Evolutionary conservation across 2,888 invertebrate species (phyloP), one percentile per base, ranked within the genome.

Genomic region (Apocheima hispidaria): DNA sequence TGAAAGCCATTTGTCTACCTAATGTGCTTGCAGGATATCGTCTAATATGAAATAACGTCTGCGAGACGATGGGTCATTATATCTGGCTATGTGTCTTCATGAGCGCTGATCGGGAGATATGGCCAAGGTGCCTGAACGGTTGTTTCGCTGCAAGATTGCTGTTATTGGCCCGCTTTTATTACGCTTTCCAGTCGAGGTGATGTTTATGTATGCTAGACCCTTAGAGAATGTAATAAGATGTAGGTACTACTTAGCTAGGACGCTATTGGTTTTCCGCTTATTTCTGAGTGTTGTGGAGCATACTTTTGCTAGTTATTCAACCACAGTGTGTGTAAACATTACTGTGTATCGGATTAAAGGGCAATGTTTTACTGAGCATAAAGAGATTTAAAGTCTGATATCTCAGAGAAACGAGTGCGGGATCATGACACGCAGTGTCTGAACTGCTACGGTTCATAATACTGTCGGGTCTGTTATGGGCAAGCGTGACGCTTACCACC

Each of bases 1-100:
- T 90, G 88, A 88, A 84, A 71, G 71, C 82, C 83, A 84, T 89
- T 85, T 86, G 84, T 89, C 87, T 81, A 74, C 71, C 81, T 87
- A 89, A 89, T 87, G 90, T 87, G 74, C 79, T 78, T 79, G 72
- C 74, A 78, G 86, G 86, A 87, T 88, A 87, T 75, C 83, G 82
- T 83, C 81, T 86, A 85, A 88, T 87, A 88, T 88, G 87, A 88
- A 86, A 86, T 88, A 88, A 86, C 82, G 84, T 74, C 76, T 78
- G 72, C 63, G 66, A 75, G 76, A 75, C 80, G 80, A 83, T 82
- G 78, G 77, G 70, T 73, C 71, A 73, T 83, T 85, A 83, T 88
- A 83, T 79, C 77, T 74, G 70, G 76, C 70, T 67, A 77, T 84
- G 75, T 72, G 77, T 85, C 85, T 86, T 86, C 84, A 86, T 86